Evolutionary conservation across 2,888 invertebrate species (phyloP), one percentile per base, ranked within the genome.

Genomic region (Chirona hameri): DNA sequence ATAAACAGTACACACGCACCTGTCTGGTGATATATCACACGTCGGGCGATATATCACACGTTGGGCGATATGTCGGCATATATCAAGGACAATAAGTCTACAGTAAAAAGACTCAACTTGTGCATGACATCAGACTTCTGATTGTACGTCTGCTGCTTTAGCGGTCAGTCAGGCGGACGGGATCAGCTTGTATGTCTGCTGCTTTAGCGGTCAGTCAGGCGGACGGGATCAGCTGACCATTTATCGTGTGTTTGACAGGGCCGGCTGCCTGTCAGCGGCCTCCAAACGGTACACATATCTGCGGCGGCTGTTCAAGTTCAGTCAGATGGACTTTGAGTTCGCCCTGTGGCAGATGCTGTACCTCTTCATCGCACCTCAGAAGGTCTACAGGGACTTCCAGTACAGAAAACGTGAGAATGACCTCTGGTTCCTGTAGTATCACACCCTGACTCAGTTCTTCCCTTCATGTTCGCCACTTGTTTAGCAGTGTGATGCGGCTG

Each of bases 241-340:
- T 81, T 18, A n/a, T 46, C 55, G 52, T 48, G 14, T n/a, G 52
- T 55, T 15, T 29, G 69, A 29, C 84, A 85, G 85, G 82, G 82
- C 83, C 83, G 83, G 83, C 86, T 93, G 93, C 86, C 93, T 93
- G 86, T 93, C 94, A 83, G 97, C 96, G 3, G 93, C 96, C 76
- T 93, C 94, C 79, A 97, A 97, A 89, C 91, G 94, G 84, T 95
- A 94, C 89, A 94, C 94, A 90, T 96, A 96, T 89, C 89, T 97
- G 82, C 90, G 95, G 85, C 91, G 96, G 87, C 89, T 97, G 84
- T 90, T 96, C 84, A 95, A 95, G 88, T 97, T 97, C 87, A 92
- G 95, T 87, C 98, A 99, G 90, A 99, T 99, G 99, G 99, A 99
- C 89, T 99, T 99, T 90, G 98, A 99, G 88, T 99, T 97, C 90